Conservation (phyloP, 2,888 invertebrate species). For the Papilio gigon region DNA sequence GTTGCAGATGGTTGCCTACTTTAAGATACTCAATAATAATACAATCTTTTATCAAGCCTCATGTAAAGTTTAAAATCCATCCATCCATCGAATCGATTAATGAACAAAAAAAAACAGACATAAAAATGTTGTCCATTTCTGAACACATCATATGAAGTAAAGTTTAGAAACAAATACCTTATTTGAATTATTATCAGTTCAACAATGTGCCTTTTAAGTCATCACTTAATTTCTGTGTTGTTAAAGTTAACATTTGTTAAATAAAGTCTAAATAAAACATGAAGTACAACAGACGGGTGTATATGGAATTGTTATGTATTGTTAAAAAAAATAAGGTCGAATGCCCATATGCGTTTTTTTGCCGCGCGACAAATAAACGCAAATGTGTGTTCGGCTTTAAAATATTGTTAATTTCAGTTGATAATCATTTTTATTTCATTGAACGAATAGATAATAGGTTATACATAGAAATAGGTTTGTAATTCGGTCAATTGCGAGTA, state of each 20-base stretch:
- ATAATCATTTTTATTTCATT: constrained; percentile 47
- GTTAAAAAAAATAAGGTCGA: background rate
- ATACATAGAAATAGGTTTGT: constrained; percentile 68
- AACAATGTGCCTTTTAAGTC: background rate
- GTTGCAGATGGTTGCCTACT: background rate
- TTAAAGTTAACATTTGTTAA: background rate
- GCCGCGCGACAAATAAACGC: background rate
- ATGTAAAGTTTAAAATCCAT: background rate
- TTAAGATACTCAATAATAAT: background rate
- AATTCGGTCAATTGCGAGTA: constrained; percentile 77
- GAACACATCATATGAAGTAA: too few relatives aligned
- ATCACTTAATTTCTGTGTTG: background rate
- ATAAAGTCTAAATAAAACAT: background rate
- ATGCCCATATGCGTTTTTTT: background rate
- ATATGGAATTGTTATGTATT: background rate
- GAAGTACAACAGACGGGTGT: background rate
- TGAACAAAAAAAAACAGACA: background rate
- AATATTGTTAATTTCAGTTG: constrained; percentile 22
- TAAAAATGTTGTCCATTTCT: background rate
- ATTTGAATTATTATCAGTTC: background rate
- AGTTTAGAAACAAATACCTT: background rate
- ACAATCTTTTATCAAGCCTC: background rate
- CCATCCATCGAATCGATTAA: background rate
- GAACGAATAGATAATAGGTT: constrained; percentile 50
- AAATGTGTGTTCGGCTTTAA: background rate